Evolutionary conservation across 2,888 invertebrate genomes (phyloP).

Genomic region (Diachrysia chrysitis): DNA sequence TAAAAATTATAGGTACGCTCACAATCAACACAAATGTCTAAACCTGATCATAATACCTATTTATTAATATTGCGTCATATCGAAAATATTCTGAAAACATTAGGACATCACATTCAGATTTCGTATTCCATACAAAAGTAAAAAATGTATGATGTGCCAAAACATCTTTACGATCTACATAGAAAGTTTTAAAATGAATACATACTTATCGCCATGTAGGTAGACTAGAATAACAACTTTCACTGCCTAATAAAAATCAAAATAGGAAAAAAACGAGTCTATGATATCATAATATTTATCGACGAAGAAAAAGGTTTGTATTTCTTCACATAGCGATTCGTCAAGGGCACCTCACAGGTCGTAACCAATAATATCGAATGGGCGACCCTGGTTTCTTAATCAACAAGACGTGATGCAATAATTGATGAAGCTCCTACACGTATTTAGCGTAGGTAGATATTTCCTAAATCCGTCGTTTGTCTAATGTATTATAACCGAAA

Average conservation of each 20-base stretch:
- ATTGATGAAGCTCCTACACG: conserved; percentile 11
- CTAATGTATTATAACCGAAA: conserved; percentile 13
- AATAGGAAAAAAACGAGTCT: neutral
- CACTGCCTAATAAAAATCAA: conserved; percentile 9
- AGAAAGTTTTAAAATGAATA: conserved; percentile 31
- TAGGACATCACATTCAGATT: neutral
- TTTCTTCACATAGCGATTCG: conserved; percentile 1
- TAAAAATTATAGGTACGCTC: neutral
- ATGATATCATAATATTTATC: neutral
- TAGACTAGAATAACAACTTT: conserved; percentile 35
- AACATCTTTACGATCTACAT: conserved; percentile 13
- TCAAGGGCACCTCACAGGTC: neutral
- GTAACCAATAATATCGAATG: conserved; percentile 1
- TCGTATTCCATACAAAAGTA: conserved; percentile 1
- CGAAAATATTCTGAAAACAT: conserved; percentile 2
- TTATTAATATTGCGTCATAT: neutral
- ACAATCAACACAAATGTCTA: conserved; percentile 6
- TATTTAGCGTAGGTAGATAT: neutral
- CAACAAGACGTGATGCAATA: conserved; percentile 5
- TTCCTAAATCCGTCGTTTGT: conserved; percentile 3
- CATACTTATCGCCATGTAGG: conserved; percentile 19
- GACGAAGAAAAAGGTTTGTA: neutral
- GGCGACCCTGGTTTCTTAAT: neutral
- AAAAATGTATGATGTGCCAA: conserved; percentile 15
- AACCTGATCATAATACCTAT: conserved; percentile 20